These are phyloP conservation scores for Amblyteles armatorius DNA, from an alignment of 2,888 invertebrate species.

Conservation along the genomic window DNA sequence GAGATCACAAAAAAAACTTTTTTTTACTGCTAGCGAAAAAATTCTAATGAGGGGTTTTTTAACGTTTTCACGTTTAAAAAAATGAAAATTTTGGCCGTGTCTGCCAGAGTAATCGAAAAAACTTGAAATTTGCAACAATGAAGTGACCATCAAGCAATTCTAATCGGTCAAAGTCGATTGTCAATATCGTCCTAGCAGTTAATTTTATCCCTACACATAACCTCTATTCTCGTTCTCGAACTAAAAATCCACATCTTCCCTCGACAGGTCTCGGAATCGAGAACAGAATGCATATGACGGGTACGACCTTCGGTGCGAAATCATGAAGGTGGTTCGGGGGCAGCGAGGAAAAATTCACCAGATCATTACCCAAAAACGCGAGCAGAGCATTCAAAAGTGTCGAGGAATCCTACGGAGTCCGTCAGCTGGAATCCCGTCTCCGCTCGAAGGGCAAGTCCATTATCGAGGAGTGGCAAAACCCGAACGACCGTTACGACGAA, in stretches of 20 bases:
- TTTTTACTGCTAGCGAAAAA: too few relatives aligned
- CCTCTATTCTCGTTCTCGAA: too few relatives aligned
- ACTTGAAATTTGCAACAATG: not conserved
- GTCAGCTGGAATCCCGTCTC: constrained; percentile 53
- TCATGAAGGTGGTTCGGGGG: constrained; percentile 84
- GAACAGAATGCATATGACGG: constrained; percentile 80
- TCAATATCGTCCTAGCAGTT: not conserved
- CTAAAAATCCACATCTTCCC: not conserved
- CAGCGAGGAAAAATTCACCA: constrained; percentile 75
- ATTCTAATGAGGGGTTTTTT: too few relatives aligned
- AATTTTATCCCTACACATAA: too few relatives aligned
- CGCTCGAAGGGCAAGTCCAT: constrained; percentile 71
- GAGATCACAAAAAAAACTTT: too few relatives aligned
- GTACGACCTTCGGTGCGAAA: constrained; percentile 80
- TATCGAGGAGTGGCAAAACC: constrained; percentile 79
- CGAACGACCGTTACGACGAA: constrained; percentile 64
- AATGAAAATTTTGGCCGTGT: too few relatives aligned
- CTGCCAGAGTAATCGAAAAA: not conserved
- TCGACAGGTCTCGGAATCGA: constrained; percentile 78
- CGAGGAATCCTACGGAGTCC: constrained; percentile 48
- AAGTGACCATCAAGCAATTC: not conserved
- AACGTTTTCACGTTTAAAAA: too few relatives aligned
- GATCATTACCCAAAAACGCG: not conserved
- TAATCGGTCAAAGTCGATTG: not conserved
- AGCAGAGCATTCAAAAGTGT: constrained; percentile 42